Base-by-base conservation (phyloP, 2,888 invertebrate genomes). In the Drosophila colorata region DNA sequence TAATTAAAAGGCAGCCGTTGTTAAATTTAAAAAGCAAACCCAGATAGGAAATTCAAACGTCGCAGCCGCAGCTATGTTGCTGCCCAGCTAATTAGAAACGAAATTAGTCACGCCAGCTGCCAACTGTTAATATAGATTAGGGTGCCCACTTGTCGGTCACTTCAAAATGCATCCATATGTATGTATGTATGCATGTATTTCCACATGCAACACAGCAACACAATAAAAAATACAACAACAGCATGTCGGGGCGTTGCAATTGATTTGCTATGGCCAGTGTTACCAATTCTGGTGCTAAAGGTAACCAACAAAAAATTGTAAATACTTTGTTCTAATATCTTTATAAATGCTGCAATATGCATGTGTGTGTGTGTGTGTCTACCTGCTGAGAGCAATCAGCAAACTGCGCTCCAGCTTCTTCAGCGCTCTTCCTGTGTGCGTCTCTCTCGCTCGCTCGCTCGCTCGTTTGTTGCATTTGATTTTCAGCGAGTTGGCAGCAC, bases 321-420 rank as follows among this genome's bases (percentile, higher is more conserved):
- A 41, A 55, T 55, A 57, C 57, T 38, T 46, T 20, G 52, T 59
- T 72, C 60, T 78, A 74, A 76, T 72, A 67, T 31, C 56, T 74
- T 69, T 58, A 69, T 67, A 69, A 63, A 53, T 47, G 41, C 35
- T 14, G 53, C 20, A 31, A 16, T n/a, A n/a, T 11, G 18, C 4
- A n/a, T 28, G 9, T 28, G 28, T 9, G 9, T 14, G 16, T 8
- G 14, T 8, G 14, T 40, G 44, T 16, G 3, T 43, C 43, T 55
- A 44, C 43, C 13, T 55, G 55, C 13, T 41, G 20, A 43, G 31
- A 28, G 20, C 20, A 38, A 18, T 57, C 33, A 43, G 35, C 13
- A 11, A 43, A 40, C 37, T 20, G 44, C 61, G 52, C 35, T 33
- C 33, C 33, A 33, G 33, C 14, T 43, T 43, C 53, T 40, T 40